Evolutionary conservation across 1,140 invertebrate species (phyloP).

Genomic region (Nebria ingens): DNA sequence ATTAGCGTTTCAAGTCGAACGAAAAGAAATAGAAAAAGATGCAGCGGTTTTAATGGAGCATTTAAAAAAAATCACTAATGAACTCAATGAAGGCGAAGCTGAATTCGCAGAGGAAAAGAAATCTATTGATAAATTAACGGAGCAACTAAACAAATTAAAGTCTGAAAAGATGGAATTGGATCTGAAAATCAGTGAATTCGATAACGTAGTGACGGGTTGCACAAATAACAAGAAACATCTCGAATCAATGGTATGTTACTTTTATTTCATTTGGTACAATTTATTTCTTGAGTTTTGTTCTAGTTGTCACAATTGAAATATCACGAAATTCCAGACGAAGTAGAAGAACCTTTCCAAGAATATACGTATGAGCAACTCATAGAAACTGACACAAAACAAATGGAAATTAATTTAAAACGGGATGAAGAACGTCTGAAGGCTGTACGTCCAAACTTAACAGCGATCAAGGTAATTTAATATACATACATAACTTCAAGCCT

Average conservation of each 20-base stretch:
- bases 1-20: constrained; percentile 47
- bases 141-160: constrained; percentile 53
- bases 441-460: constrained; percentile 67
- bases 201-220: constrained; percentile 53
- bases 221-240: constrained; percentile 42
- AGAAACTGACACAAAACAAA: constrained; percentile 43
- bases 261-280: too few species aligned
- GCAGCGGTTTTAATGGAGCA: constrained; percentile 42
- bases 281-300: constrained; percentile 16
- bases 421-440: constrained; percentile 56
- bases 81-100: constrained; percentile 41
- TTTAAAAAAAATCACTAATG: constrained; percentile 36
- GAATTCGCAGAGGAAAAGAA: constrained; percentile 45
- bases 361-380: constrained; percentile 61
- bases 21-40: constrained; percentile 44
- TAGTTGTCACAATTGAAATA: constrained; percentile 55
- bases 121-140: constrained; percentile 41
- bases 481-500: too few species aligned
- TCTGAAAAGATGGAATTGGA: constrained; percentile 63
- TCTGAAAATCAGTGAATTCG: constrained; percentile 56
- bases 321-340: constrained; percentile 53
- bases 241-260: constrained; percentile 38
- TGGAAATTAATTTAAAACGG: constrained; percentile 51
- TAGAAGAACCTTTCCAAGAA: constrained; percentile 39
- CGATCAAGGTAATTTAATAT: constrained; percentile 51